Evolutionary conservation across 2,113 vertebrate genomes (phyloP).

Genomic region (Glaucomys volans): DNA sequence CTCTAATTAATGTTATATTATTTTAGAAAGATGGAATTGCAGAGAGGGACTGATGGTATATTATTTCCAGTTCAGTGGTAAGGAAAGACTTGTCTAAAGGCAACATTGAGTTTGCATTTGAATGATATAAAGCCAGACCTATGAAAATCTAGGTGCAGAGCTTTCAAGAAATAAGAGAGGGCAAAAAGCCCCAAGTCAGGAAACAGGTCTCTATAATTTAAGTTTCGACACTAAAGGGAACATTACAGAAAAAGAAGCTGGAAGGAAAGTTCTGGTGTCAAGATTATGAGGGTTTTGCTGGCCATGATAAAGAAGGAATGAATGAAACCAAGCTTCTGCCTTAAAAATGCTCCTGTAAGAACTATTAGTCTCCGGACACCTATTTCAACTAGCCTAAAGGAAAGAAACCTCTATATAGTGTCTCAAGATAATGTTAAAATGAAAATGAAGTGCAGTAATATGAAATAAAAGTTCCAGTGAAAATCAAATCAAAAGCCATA

Average conservation of each 20-base stretch:
- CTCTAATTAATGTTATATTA: neutral
- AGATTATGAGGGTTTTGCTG: neutral
- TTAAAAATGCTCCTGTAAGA: slow-evolving; percentile 53
- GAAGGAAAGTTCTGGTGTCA: neutral
- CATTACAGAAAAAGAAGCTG: neutral
- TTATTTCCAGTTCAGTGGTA: neutral
- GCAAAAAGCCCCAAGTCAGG: neutral
- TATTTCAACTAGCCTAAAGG: neutral
- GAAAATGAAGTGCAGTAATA: slow-evolving; percentile 56
- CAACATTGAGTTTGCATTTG: neutral
- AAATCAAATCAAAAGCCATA: slow-evolving; percentile 61
- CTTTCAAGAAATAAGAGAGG: neutral
- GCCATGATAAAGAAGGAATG: neutral
- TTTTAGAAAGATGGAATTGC: neutral
- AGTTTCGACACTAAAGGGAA: neutral
- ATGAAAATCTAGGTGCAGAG: neutral
- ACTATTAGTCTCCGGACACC: slow-evolving; percentile 13
- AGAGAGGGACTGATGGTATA: neutral
- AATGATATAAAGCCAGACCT: neutral
- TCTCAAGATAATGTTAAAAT: slow-evolving; percentile 64
- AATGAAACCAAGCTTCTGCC: neutral
- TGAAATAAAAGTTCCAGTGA: slow-evolving; percentile 36
- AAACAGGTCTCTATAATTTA: neutral
- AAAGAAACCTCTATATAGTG: slow-evolving; percentile 24
- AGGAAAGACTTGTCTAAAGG: neutral